Evolutionary conservation across 30 jellyfish, hydroid and myxozoan species (phyloP).

Genomic region (Turritopsis rubra): DNA sequence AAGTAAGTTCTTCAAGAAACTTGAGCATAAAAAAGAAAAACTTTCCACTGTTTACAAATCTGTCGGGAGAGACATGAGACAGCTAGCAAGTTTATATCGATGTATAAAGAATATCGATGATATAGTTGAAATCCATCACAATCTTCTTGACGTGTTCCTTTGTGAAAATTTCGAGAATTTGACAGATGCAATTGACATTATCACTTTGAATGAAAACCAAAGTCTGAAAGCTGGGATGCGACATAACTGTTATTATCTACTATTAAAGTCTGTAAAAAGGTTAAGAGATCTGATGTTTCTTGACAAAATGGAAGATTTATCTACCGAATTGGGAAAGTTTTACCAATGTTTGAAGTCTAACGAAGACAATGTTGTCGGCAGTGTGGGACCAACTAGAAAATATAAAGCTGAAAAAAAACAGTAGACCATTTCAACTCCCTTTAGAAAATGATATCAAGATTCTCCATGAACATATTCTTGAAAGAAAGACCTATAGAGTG

Average conservation of each 20-base stretch:
- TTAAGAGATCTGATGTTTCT: conserved; percentile 1
- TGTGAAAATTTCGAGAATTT: background rate
- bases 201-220: background rate
- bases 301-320: background rate
- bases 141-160: background rate
- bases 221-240: conserved; percentile 10
- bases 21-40: background rate
- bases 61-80: background rate
- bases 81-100: conserved; percentile 6
- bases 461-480: background rate
- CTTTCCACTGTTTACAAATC: conserved; percentile 8
- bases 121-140: background rate
- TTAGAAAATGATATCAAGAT: background rate
- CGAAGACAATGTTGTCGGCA: background rate
- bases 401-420: background rate
- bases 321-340: conserved; percentile 3
- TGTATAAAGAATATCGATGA: background rate
- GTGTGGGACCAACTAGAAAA: background rate
- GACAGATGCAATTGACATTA: background rate
- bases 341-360: background rate
- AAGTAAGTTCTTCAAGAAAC: background rate
- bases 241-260: background rate
- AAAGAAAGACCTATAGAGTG: background rate
- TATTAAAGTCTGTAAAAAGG: conserved; percentile 4
- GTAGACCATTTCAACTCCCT: conserved; percentile 1